A percentile compares a stretch with the other conserved stretches of the same genome.
These are phyloP conservation scores for Poeciliopsis gracilis DNA, from an alignment of 2,797 vertebrate genomes.

Conservation along the genomic window DNA sequence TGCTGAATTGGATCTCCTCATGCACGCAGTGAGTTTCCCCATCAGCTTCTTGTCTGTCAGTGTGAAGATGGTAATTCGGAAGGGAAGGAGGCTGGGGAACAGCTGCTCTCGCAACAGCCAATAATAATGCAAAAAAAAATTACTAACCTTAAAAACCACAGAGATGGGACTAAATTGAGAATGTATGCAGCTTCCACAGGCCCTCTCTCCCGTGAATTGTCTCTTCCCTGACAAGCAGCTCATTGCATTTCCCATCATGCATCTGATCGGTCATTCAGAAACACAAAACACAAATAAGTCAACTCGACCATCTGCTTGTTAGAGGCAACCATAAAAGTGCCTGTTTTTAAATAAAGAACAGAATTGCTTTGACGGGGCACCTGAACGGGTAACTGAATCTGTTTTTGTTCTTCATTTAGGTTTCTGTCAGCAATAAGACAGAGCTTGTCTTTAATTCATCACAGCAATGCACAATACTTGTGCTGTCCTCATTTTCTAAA, in stretches of 20 bases:
- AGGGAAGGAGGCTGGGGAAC: conserved; percentile 80
- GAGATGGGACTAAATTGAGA: conserved; percentile 77
- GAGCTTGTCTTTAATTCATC: conserved; percentile 99
- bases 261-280: conserved; percentile 99
- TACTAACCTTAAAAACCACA: conserved; percentile 78
- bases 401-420: conserved; percentile 94
- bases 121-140: conserved; percentile 80
- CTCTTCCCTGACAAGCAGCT: conserved; percentile 98
- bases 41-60: conserved; percentile 80
- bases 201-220: conserved; percentile 92
- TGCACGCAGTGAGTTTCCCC: conserved; percentile 74
- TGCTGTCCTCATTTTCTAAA: conserved; percentile 99
- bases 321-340: conserved; percentile 98
- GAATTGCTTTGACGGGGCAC: conserved; percentile 97
- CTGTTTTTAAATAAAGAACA: conserved; percentile 99
- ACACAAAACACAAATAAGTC: conserved; percentile 99
- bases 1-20: conserved; percentile 77
- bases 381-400: conserved; percentile 96
- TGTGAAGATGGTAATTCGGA: conserved; percentile 81
- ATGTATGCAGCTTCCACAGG: conserved; percentile 73
- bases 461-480: conserved; percentile 96
- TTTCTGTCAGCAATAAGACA: conserved; percentile 94
- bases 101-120: conserved; percentile 85
- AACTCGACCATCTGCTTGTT: conserved; percentile 99
- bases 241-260: conserved; percentile 99